Evolutionary conservation across 2,797 vertebrate genomes (phyloP).

Genomic region (Rhincodon typus): DNA sequence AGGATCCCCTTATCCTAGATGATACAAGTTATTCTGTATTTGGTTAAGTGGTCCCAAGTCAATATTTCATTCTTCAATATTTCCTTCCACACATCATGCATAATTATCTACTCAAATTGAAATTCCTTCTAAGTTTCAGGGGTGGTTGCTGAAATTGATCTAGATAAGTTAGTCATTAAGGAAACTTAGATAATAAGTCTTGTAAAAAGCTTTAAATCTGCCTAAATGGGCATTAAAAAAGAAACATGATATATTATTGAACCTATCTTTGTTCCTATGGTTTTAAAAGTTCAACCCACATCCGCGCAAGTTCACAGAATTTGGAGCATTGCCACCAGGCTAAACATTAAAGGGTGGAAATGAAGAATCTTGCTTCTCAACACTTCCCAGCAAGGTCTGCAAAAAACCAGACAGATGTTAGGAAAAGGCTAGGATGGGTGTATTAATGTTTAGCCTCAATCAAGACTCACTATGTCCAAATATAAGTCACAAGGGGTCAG

Average conservation of each 20-base stretch:
- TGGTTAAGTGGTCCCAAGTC: background rate
- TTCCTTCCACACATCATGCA: background rate
- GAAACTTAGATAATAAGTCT: background rate
- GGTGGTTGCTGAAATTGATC: background rate
- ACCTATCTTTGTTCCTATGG: no score
- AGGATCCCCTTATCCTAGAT: background rate
- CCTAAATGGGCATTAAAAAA: background rate
- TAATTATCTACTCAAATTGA: background rate
- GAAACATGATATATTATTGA: no score
- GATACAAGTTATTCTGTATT: background rate
- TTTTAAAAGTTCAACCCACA: background rate
- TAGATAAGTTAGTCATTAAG: background rate
- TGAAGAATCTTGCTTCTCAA: background rate
- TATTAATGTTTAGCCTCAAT: background rate
- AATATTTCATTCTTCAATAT: background rate
- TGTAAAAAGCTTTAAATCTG: background rate
- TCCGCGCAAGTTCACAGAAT: background rate
- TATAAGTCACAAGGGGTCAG: background rate
- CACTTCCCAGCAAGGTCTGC: background rate
- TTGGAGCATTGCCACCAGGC: background rate
- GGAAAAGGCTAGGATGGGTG: background rate
- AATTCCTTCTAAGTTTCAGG: background rate
- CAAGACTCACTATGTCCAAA: background rate
- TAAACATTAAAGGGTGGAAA: background rate
- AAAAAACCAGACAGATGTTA: background rate